Evolutionary conservation across 2,797 vertebrate genomes (phyloP).

Genomic region (Sciaenops ocellatus): DNA sequence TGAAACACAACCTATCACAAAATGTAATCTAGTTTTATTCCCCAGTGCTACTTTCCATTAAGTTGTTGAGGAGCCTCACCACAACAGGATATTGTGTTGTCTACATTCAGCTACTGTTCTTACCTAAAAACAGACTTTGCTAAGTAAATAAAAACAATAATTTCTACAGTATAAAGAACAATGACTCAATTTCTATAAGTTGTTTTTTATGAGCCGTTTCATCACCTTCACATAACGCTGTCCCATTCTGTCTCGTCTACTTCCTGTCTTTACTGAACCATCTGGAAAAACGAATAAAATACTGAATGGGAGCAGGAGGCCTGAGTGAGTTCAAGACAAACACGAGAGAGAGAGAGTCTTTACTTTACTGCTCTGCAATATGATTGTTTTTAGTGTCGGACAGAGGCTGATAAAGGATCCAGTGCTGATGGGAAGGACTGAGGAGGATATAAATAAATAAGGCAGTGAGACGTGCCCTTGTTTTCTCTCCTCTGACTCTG

Average conservation of each 20-base stretch:
- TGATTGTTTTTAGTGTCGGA: constrained; percentile 66
- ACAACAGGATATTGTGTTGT: constrained; percentile 6
- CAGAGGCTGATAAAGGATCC: constrained; percentile 63
- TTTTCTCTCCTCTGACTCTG: constrained; percentile 79
- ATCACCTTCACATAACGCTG: constrained; percentile 37
- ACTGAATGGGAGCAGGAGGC: constrained; percentile 66
- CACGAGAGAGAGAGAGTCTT: constrained; percentile 52
- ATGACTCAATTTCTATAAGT: neutral
- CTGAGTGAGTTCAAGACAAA: constrained; percentile 64
- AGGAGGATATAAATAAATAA: constrained; percentile 70
- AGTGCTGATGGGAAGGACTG: constrained; percentile 61
- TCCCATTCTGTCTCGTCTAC: constrained; percentile 39
- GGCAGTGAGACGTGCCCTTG: constrained; percentile 77
- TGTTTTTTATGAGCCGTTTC: constrained; percentile 25
- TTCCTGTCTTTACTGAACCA: constrained; percentile 63
- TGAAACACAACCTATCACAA: constrained; percentile 11
- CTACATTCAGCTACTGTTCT: constrained; percentile 1
- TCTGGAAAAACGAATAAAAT: constrained; percentile 76
- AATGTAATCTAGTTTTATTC: constrained; percentile 19
- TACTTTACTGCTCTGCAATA: constrained; percentile 47
- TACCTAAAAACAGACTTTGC: neutral
- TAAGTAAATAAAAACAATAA: neutral
- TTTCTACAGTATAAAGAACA: neutral
- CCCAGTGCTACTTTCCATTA: constrained; percentile 6
- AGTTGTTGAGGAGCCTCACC: constrained; percentile 13